Base-by-base conservation (phyloP, 2,888 invertebrate genomes). In the Bombylius discolor region DNA sequence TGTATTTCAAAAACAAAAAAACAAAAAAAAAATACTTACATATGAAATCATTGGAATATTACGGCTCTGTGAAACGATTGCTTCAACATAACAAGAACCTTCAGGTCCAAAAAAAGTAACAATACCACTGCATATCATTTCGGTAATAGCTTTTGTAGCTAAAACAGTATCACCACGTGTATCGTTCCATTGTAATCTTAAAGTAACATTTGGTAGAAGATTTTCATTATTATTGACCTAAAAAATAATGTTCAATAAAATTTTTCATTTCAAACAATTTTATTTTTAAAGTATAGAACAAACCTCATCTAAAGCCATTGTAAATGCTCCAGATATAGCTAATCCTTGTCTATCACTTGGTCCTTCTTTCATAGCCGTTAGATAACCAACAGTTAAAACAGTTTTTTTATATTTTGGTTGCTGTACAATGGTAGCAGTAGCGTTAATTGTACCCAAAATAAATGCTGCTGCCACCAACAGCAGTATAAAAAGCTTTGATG, bases 1-100 rank as follows among this genome's bases (percentile, higher is more conserved):
- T 46, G 31, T 34, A 52, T 52, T 33, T 46, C 31, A 46, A 23
- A 32, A 49, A 33, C n/a, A 51, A 39, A 4, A 49, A 36, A 49
- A 36, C 36, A 23, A 45, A 47, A 36, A 49, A 36, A 14, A 42
- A 39, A 46, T n/a, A 85, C 95, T 87, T 77, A 96, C 96, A 76
- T 95, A 95, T 70, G 94, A 92, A 73, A 97, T 90, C 91, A 97
- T 95, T 58, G 96, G 95, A 68, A 95, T 82, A 77, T 96, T 94
- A 72, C 89, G 83, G 49, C 95, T 87, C 70, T 95, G 91, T 33
- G 96, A 88, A 54, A 97, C 85, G 65, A 91, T 89, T 54, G 96
- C 94, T 74, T 96, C 96, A n/a, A 93, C 91, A 68, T 86, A 82
- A 76, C 97, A 97, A 53, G 85, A 83, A 58, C 93, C 92, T 76